phyloP scores from a whole-genome alignment of 1,140 invertebrate genomes.

The Anoplolepis gracilipes region DNA sequence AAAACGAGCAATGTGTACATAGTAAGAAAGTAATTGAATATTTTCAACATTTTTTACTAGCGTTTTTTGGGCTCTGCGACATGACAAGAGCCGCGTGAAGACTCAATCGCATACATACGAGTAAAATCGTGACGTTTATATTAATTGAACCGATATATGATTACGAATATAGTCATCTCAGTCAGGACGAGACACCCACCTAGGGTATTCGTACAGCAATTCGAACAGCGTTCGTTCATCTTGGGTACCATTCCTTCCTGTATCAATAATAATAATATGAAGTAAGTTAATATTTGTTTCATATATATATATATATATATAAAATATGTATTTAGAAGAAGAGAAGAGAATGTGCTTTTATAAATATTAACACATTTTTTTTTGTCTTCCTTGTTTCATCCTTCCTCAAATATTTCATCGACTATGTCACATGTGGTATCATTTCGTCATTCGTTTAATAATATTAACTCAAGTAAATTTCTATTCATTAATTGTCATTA shows the following conservation, averaged over 20 bases:
- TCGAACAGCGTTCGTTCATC: constrained; percentile 70
- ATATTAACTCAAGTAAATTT: constrained; percentile 6
- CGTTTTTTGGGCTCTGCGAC: constrained; percentile 63
- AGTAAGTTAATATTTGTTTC: constrained; percentile 72
- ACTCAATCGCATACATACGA: constrained; percentile 55
- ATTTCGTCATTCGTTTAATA: background rate
- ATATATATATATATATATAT: constrained; percentile 64
- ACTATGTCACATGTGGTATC: background rate
- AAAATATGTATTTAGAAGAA: constrained; percentile 70
- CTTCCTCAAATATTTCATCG: constrained; percentile 5
- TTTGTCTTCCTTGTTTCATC: constrained; percentile 62
- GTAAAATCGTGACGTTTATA: constrained; percentile 64
- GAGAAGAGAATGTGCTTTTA: constrained; percentile 71
- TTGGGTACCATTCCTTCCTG: constrained; percentile 80
- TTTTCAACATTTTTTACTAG: constrained; percentile 74
- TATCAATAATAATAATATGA: constrained; percentile 79
- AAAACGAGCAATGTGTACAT: constrained; percentile 69
- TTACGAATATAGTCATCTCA: constrained; percentile 67
- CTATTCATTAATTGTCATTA: constrained; percentile 22
- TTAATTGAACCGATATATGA: constrained; percentile 56
- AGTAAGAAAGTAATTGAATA: constrained; percentile 72
- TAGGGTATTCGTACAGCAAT: constrained; percentile 72
- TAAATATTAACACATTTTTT: constrained; percentile 74
- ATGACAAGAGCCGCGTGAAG: constrained; percentile 51
- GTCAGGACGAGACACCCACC: constrained; percentile 75